These are phyloP conservation scores for Bucorvus abyssinicus DNA, from an alignment of 2,797 vertebrate genomes.

Conservation along the genomic window DNA sequence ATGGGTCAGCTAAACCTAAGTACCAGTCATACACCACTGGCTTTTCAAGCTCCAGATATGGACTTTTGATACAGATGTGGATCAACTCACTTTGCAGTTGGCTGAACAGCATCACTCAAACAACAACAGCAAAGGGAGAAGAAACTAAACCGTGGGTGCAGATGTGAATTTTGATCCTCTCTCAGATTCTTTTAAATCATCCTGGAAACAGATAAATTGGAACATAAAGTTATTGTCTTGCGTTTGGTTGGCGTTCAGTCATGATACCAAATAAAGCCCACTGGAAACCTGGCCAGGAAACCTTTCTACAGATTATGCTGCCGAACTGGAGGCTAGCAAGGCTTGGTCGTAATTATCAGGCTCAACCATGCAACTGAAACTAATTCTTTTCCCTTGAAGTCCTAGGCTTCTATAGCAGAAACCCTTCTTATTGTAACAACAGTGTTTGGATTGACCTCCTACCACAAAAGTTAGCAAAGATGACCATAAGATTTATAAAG, in stretches of 20 bases:
- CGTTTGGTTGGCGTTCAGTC: neutral
- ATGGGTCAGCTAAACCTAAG: neutral
- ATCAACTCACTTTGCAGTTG: neutral
- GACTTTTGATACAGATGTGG: neutral
- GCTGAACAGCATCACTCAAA: neutral
- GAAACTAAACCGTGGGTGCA: neutral
- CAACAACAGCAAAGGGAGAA: neutral
- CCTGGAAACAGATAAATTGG: neutral
- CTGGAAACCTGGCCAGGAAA: neutral
- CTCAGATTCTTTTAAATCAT: neutral
- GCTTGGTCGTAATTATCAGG: neutral
- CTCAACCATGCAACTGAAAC: neutral
- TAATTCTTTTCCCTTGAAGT: neutral
- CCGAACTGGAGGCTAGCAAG: neutral
- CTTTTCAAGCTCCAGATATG: neutral
- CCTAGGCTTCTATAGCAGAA: neutral
- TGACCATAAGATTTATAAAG: neutral
- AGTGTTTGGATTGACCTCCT: neutral
- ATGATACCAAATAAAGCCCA: neutral
- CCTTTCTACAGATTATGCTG: neutral
- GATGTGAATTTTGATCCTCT: neutral
- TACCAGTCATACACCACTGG: fast-evolving
- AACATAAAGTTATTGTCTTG: neutral
- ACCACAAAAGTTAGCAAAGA: neutral
- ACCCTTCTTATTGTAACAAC: neutral